These are phyloP conservation scores for Xestobium rufovillosum DNA, from an alignment of 2,888 invertebrate species.

Conservation along the genomic window DNA sequence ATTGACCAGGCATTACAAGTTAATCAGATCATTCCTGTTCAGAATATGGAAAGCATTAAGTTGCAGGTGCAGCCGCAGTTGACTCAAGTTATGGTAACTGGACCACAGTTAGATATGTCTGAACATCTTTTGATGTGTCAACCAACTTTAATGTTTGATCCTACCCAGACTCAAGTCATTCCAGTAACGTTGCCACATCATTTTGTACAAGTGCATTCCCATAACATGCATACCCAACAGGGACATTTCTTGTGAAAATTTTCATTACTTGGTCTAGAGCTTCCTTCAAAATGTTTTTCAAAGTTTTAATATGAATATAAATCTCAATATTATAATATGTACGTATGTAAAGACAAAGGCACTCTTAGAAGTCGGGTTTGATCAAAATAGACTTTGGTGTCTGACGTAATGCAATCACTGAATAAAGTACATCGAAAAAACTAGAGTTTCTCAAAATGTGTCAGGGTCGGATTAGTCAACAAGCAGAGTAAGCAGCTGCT, in stretches of 20 bases:
- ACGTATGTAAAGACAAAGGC: too few species aligned
- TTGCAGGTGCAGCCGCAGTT: conserved; percentile 26
- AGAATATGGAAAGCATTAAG: conserved; percentile 32
- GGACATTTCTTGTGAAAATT: conserved; percentile 26
- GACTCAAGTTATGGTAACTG: conserved; percentile 34
- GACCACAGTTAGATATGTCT: conserved; percentile 30
- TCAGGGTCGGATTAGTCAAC: too few species aligned
- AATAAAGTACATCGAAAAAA: too few species aligned
- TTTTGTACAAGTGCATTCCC: conserved; percentile 35
- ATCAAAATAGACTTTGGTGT: too few species aligned
- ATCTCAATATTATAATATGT: too few species aligned
- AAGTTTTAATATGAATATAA: too few species aligned
- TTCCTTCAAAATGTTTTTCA: too few species aligned
- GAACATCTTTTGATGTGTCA: conserved; percentile 37
- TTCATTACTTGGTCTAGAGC: too few species aligned
- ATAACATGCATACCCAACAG: conserved; percentile 27
- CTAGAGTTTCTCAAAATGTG: too few species aligned
- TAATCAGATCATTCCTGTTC: conserved; percentile 29
- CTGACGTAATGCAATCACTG: too few species aligned
- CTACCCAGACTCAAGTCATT: conserved; percentile 35
- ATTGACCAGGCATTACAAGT: conserved; percentile 16
- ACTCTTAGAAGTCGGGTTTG: too few species aligned
- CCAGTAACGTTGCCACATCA: conserved; percentile 33
- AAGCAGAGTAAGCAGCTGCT: too few species aligned
- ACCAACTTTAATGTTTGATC: conserved; percentile 36